phyloP scores from a whole-genome alignment of 1,140 invertebrate genomes.

The Lasioglossum baleicum region DNA sequence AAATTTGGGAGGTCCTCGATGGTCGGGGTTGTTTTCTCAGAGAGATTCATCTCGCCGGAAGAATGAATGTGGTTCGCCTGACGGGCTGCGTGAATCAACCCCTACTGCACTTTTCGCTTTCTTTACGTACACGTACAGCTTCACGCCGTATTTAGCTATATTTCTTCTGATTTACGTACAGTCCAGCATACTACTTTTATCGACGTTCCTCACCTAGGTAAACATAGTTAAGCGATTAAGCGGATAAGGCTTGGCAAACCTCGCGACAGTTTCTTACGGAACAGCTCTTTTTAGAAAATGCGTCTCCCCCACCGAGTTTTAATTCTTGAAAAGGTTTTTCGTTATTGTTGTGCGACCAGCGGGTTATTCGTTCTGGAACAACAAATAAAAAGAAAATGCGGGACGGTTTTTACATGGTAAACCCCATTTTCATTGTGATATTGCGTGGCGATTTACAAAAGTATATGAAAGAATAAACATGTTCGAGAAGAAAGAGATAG shows the following conservation, averaged over 20 bases:
- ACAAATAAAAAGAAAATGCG: not conserved
- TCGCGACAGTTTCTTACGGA: not conserved
- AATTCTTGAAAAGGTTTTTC: not conserved
- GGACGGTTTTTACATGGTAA: not conserved
- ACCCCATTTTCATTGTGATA: not conserved
- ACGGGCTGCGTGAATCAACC: not conserved
- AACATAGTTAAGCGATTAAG: not conserved
- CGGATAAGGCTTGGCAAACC: not conserved
- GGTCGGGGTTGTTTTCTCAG: not conserved
- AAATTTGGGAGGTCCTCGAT: not conserved
- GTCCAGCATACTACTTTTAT: constrained; percentile 6
- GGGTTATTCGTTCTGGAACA: not conserved
- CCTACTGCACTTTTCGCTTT: not conserved
- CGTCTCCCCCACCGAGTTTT: not conserved
- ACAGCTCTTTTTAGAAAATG: not conserved
- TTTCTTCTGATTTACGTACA: not conserved
- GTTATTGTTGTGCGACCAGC: not conserved
- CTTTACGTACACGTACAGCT: constrained; percentile 7
- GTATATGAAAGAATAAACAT: not conserved
- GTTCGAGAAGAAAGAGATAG: not conserved
- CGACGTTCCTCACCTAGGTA: not conserved
- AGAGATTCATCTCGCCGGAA: not conserved
- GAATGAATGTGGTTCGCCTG: not conserved
- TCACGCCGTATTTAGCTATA: constrained; percentile 10
- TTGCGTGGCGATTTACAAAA: not conserved